A percentile compares a stretch with the other conserved stretches of the same genome.
phyloP scores from a whole-genome alignment of 2,888 invertebrate species.

The Osmoderma eremita region DNA sequence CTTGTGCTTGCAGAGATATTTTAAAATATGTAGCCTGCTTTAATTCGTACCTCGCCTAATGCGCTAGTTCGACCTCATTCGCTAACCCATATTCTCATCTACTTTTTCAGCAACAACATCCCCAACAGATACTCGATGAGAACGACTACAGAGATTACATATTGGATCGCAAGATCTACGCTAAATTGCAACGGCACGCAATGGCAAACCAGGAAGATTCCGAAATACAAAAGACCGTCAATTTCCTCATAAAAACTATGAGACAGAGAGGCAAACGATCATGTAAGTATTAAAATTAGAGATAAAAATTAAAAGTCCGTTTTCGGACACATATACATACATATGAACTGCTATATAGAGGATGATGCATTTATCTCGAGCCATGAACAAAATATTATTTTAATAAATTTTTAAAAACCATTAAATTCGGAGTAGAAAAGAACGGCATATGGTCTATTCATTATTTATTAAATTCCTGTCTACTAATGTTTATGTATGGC shows the following conservation, averaged over 20 bases:
- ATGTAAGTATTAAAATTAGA: slow-evolving; percentile 52
- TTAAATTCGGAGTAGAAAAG: too few relatives aligned
- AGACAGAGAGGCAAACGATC: slow-evolving; percentile 55
- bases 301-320: not conserved
- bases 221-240: slow-evolving; percentile 45
- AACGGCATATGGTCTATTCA: too few relatives aligned
- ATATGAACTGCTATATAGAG: too few relatives aligned
- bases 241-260: slow-evolving; percentile 52
- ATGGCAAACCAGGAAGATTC: slow-evolving; percentile 32
- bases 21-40: too few relatives aligned
- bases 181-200: slow-evolving; percentile 43
- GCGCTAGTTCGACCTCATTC: not conserved
- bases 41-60: not conserved
- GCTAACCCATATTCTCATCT: not conserved
- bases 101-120: slow-evolving; percentile 15
- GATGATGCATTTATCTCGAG: too few relatives aligned
- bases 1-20: too few relatives aligned
- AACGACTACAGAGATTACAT: slow-evolving; percentile 10
- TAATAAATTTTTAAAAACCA: too few relatives aligned
- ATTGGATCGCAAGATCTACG: slow-evolving; percentile 21
- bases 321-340: not conserved
- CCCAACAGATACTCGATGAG: slow-evolving; percentile 3
- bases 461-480: too few relatives aligned
- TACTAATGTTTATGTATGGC: too few relatives aligned
- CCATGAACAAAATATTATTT: too few relatives aligned